Conservation (phyloP, 2,113 vertebrate species). For the Larimichthys crocea region DNA sequence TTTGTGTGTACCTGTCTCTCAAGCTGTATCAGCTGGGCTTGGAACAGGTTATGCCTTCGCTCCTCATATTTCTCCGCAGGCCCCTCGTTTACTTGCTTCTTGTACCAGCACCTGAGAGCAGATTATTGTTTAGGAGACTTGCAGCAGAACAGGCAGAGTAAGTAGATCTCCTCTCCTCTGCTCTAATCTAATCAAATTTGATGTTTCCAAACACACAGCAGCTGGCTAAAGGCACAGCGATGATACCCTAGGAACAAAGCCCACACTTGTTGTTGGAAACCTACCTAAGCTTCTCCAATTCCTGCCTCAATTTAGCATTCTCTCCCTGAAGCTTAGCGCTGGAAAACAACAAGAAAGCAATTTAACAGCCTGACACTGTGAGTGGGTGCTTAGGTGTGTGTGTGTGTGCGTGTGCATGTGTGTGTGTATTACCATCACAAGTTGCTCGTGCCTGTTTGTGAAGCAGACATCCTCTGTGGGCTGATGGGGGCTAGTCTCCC, state of each 20-base stretch:
- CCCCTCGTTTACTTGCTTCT: constrained; percentile 73
- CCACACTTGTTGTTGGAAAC: constrained; percentile 65
- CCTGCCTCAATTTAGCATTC: constrained; percentile 78
- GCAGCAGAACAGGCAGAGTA: constrained; percentile 66
- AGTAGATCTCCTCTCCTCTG: constrained; percentile 70
- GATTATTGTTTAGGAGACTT: constrained; percentile 72
- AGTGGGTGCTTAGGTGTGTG: constrained; percentile 26
- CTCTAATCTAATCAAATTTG: constrained; percentile 76
- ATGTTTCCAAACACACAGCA: constrained; percentile 79
- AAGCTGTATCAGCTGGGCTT: constrained; percentile 73
- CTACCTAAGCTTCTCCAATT: constrained; percentile 82
- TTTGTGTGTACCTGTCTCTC: constrained; percentile 69
- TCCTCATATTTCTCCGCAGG: constrained; percentile 80
- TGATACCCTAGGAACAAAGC: constrained; percentile 71
- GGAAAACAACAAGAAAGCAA: constrained; percentile 66
- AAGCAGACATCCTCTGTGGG: constrained; percentile 25
- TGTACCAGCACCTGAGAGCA: constrained; percentile 75
- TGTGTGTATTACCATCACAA: constrained; percentile 26
- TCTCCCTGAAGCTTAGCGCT: constrained; percentile 79
- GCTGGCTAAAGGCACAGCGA: constrained; percentile 65
- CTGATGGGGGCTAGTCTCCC: constrained; percentile 35
- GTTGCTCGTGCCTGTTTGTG: constrained; percentile 13
- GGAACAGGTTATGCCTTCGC: constrained; percentile 73
- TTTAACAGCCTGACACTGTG: constrained; percentile 41
- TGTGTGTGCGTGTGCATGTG: not conserved